Evolutionary conservation across 2,113 vertebrate species (phyloP).

Genomic region (Furnarius figulus): DNA sequence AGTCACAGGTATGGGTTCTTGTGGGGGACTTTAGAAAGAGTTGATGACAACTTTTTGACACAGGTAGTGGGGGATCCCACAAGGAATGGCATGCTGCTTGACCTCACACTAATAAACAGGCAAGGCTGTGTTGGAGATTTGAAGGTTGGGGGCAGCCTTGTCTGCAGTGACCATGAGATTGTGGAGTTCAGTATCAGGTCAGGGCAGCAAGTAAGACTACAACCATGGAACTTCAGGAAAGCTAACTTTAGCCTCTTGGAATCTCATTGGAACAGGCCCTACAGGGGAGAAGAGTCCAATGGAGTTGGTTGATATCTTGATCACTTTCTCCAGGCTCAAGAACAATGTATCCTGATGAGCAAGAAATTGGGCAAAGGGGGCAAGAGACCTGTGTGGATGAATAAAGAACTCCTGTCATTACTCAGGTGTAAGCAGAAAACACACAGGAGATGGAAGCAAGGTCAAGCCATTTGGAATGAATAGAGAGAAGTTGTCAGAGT

Average conservation of each 20-base stretch:
- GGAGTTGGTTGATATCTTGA: neutral
- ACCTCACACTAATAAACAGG: neutral
- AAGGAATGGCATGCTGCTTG: neutral
- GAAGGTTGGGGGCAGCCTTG: neutral
- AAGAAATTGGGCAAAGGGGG: neutral
- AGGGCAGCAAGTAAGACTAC: neutral
- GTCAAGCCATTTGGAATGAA: neutral
- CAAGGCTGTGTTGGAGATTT: neutral
- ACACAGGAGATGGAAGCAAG: neutral
- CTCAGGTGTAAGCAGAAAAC: neutral
- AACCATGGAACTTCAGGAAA: neutral
- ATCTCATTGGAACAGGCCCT: neutral
- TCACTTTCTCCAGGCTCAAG: neutral
- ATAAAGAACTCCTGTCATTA: neutral
- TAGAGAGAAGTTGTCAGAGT: neutral
- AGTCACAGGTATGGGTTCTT: too few species aligned
- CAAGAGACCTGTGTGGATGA: neutral
- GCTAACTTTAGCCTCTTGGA: fast-evolving
- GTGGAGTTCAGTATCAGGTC: neutral
- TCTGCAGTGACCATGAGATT: neutral
- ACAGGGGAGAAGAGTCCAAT: neutral
- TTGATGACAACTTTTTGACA: neutral
- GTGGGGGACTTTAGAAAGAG: neutral
- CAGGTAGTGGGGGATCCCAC: neutral
- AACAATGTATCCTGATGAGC: neutral